Base-by-base conservation (phyloP, 2,888 invertebrate species). In the Drosophila differens region DNA sequence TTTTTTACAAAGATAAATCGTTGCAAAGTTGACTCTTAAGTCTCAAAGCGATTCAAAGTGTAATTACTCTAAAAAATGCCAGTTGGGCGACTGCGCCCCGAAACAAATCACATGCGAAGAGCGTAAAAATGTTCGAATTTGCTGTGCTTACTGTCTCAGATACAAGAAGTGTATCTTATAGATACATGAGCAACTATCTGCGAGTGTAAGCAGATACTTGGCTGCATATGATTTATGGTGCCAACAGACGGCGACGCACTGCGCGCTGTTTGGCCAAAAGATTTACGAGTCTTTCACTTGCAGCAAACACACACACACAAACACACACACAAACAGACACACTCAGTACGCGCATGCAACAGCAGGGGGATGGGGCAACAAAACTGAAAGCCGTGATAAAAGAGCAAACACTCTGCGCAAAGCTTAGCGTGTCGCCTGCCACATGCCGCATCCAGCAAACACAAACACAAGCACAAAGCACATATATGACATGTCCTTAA, bases 161-260 rank as follows among this genome's bases (percentile, higher is more conserved):
- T 59, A 49, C 55, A 47, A 47, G 61, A 64, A 59, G 39, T 66
- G 71, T 77, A 83, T 74, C 41, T 73, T 63, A 49, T 49, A 55
- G 64, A 75, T 73, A 69, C 57, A 71, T 53, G 47, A 51, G 51
- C 53, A 67, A 57, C 39, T 69, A 44, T 64, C 58, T 41, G 58
- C 30, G n/a, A 53, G 37, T 57, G 60, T 67, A 67, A 76, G 70
- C 66, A 70, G 67, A 65, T 76, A 75, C 79, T 87, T 83, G 83
- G 65, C 83, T 85, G 85, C 88, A 85, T 88, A 85, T 88, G 85
- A 85, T 85, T 85, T 85, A 85, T 83, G 88, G 58, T 70, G 75
- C 83, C 80, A 88, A 83, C 85, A 76, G 76, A 64, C 68, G 73
- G 71, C 79, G 61, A 57, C 74, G 69, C 70, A 78, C 70, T 74